Conservation (phyloP, 2,797 vertebrate genomes). For the Apodemus agrarius region DNA sequence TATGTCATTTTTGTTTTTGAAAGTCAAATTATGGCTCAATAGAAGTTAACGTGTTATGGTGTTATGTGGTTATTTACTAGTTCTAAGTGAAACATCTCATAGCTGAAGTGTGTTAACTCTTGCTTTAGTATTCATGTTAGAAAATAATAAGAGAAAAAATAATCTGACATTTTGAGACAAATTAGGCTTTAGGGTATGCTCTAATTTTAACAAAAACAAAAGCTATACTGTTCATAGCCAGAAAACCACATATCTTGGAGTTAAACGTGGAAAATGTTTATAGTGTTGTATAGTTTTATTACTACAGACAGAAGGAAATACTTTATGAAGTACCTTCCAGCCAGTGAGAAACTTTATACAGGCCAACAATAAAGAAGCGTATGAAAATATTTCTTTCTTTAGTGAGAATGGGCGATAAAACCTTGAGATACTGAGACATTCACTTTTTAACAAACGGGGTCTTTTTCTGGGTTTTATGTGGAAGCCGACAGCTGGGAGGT, state of each 20-base stretch:
- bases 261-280: conserved; percentile 86
- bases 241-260: conserved; percentile 85
- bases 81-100: not conserved
- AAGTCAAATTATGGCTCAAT: conserved; percentile 24
- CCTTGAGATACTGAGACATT: not conserved
- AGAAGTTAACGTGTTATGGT: not conserved
- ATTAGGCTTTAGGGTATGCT: conserved; percentile 78
- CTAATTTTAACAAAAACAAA: conserved; percentile 84
- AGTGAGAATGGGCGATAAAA: conserved; percentile 51
- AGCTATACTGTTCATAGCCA: conserved; percentile 85
- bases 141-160: conserved; percentile 74
- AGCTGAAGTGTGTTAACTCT: not conserved
- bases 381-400: conserved; percentile 66
- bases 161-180: conserved; percentile 69
- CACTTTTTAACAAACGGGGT: conserved; percentile 23
- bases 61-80: not conserved
- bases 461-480: not conserved
- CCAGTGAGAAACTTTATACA: conserved; percentile 71
- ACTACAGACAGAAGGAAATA: conserved; percentile 84
- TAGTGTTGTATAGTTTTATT: conserved; percentile 88
- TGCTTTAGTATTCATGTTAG: conserved; percentile 44
- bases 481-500: not conserved
- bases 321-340: conserved; percentile 79
- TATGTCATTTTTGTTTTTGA: not conserved
- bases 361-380: conserved; percentile 63